Evolutionary conservation across 1,140 invertebrate genomes (phyloP).

Genomic region (Aphaenogaster ashmeadi): DNA sequence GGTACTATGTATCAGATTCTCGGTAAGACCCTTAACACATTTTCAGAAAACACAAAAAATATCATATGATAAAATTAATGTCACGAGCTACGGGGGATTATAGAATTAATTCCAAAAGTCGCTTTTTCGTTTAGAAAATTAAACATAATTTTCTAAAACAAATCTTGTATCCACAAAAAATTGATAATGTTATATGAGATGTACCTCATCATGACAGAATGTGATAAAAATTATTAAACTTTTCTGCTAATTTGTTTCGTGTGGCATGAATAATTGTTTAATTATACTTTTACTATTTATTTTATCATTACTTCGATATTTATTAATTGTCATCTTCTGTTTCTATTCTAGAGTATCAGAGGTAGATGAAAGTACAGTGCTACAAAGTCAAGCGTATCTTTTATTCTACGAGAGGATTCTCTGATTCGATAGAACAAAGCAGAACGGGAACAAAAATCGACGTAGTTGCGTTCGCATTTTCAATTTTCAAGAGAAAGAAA

Average conservation of each 20-base stretch:
- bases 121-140: not conserved
- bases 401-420: constrained; percentile 98
- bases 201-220: not conserved
- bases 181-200: not conserved
- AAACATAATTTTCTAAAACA: constrained; percentile 2
- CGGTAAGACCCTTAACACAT: constrained; percentile 79
- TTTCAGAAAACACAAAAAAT: not conserved
- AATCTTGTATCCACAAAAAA: not conserved
- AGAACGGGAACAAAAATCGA: constrained; percentile 1
- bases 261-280: not conserved
- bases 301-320: constrained; percentile 4
- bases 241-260: not conserved
- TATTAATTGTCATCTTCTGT: constrained; percentile 1
- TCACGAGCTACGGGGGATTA: not conserved
- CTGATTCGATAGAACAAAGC: constrained; percentile 83
- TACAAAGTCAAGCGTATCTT: constrained; percentile 97
- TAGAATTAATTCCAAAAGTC: not conserved
- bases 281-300: constrained; percentile 3
- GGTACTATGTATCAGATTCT: constrained; percentile 98
- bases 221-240: not conserved
- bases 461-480: not conserved
- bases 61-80: constrained; percentile 1
- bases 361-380: constrained; percentile 93
- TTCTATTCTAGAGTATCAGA: constrained; percentile 89
- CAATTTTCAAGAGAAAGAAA: not conserved